A percentile compares a stretch with the other conserved stretches of the same genome.
Evolutionary conservation across 2,888 invertebrate genomes (phyloP).

Genomic region (Steromphala cineraria): DNA sequence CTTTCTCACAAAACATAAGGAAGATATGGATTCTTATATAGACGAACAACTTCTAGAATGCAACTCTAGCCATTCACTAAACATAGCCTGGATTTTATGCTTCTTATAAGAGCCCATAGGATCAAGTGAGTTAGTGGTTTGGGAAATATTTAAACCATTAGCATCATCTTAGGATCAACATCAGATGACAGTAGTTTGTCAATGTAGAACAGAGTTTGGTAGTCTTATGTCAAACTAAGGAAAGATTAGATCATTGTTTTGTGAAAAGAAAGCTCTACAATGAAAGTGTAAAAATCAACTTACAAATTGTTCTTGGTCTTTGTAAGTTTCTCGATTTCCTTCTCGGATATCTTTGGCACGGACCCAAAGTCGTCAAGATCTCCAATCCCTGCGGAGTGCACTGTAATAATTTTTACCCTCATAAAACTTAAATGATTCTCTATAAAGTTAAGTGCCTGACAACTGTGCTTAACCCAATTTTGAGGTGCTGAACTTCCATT

Average conservation of each 20-base stretch:
- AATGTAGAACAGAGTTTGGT: background rate
- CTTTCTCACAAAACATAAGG: background rate
- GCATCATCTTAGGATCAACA: background rate
- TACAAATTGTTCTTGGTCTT: slow-evolving; percentile 52
- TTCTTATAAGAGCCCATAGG: too few species aligned
- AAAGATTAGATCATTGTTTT: background rate
- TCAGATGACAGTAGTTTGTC: background rate
- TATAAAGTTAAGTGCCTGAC: too few species aligned
- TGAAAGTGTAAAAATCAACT: slow-evolving; percentile 23
- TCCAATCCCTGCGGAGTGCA: slow-evolving; percentile 65
- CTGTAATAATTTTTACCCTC: background rate
- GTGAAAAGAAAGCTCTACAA: background rate
- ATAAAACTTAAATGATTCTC: too few species aligned
- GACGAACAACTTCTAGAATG: too few species aligned
- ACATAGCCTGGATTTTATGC: background rate
- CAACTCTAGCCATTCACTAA: too few species aligned
- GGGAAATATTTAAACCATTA: too few species aligned
- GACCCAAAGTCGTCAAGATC: slow-evolving; percentile 74
- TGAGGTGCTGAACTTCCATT: too few species aligned
- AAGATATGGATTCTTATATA: too few species aligned
- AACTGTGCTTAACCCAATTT: too few species aligned
- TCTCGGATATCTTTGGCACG: slow-evolving; percentile 59
- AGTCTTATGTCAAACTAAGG: background rate
- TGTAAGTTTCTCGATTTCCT: slow-evolving; percentile 58
- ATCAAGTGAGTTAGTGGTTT: too few species aligned